Evolutionary conservation across 2,113 vertebrate genomes (phyloP).

Genomic region (Riparia riparia): DNA sequence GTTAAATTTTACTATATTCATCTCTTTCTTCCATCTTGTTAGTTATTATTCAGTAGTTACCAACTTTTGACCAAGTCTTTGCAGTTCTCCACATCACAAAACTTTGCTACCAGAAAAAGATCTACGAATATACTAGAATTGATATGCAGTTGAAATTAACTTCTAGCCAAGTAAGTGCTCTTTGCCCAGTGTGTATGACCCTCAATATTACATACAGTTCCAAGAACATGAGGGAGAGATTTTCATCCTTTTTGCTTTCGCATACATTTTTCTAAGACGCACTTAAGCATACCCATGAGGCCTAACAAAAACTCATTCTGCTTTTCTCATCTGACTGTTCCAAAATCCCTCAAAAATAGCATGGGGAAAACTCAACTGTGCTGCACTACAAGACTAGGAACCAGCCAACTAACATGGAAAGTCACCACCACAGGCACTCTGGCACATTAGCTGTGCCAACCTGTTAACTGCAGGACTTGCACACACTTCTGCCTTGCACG

Average conservation of each 20-base stretch:
- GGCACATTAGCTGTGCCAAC: not conserved
- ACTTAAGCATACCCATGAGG: not conserved
- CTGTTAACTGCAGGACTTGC: rapidly evolving
- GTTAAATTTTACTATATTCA: not conserved
- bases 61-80: not conserved
- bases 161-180: not conserved
- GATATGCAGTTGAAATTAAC: not conserved
- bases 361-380: rapidly evolving
- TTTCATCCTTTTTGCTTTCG: not conserved
- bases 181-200: not conserved
- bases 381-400: not conserved
- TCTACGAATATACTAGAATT: not conserved
- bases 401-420: rapidly evolving
- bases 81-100: not conserved
- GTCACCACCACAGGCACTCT: too few species aligned
- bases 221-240: rapidly evolving
- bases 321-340: not conserved
- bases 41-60: not conserved
- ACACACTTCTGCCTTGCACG: not conserved
- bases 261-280: not conserved
- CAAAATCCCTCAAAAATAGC: not conserved
- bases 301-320: not conserved
- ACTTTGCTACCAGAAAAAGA: not conserved
- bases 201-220: not conserved
- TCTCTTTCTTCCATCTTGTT: not conserved